These are phyloP conservation scores for Hirtodrosophila cameraria DNA, from an alignment of 2,888 invertebrate genomes.

Conservation along the genomic window DNA sequence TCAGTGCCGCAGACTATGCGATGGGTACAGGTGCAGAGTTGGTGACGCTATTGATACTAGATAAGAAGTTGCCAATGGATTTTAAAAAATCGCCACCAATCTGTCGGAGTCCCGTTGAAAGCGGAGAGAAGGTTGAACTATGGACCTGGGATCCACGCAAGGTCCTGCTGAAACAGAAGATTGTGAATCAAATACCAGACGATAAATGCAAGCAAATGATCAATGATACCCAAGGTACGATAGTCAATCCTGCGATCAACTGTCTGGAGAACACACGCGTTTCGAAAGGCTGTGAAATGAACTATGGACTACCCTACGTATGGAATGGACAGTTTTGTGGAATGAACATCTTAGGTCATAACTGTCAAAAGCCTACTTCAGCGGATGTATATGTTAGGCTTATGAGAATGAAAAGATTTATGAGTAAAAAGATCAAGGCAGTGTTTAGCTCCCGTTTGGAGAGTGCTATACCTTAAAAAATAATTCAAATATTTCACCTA, in stretches of 20 bases:
- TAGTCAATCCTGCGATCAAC: not conserved
- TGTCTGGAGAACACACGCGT: constrained; percentile 11
- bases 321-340: constrained; percentile 32
- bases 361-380: constrained; percentile 10
- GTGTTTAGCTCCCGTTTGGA: constrained; percentile 1
- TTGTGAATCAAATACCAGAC: not conserved
- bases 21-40: not conserved
- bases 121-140: not conserved
- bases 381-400: constrained; percentile 35
- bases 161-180: not conserved
- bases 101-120: not conserved
- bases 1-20: not conserved
- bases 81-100: constrained; percentile 2
- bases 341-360: constrained; percentile 43
- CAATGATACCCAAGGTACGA: not conserved
- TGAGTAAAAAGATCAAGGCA: constrained; percentile 3
- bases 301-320: constrained; percentile 35
- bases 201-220: not conserved
- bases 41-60: constrained; percentile 14
- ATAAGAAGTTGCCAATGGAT: not conserved
- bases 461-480: not conserved
- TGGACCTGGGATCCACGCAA: constrained; percentile 12
- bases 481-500: constrained; percentile 3
- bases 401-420: constrained; percentile 14
- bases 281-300: constrained; percentile 5